Evolutionary conservation across 2,113 vertebrate genomes (phyloP).

Genomic region (Talpa occidentalis): DNA sequence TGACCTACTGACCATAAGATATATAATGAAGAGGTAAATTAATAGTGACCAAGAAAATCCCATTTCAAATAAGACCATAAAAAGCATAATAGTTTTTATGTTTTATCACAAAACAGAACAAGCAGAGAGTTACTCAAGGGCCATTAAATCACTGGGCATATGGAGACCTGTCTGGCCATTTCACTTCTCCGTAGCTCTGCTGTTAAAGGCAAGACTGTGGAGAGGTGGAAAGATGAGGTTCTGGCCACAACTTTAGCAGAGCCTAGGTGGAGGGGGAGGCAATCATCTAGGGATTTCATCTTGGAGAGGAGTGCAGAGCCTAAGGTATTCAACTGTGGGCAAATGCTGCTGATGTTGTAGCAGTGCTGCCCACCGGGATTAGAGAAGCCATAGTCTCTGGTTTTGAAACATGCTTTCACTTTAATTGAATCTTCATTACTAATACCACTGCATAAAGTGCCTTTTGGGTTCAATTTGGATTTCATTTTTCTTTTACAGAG

Average conservation of each 20-base stretch:
- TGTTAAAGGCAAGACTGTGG: neutral
- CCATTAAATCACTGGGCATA: neutral
- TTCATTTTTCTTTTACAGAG: constrained; percentile 74
- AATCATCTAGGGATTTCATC: neutral
- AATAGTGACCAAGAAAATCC: neutral
- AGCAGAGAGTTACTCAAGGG: neutral
- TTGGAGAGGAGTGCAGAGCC: neutral
- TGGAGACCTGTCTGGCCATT: neutral
- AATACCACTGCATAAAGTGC: neutral
- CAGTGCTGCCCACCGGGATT: neutral
- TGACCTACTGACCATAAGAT: neutral
- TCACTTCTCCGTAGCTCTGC: neutral
- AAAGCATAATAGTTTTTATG: neutral
- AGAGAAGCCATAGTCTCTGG: neutral
- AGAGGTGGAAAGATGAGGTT: neutral
- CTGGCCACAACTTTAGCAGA: neutral
- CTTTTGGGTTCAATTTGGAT: neutral
- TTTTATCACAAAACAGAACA: neutral
- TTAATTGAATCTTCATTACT: neutral
- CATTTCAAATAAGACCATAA: neutral
- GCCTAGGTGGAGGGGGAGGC: neutral
- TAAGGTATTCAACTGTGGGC: neutral
- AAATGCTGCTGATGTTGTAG: neutral
- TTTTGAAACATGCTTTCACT: neutral
- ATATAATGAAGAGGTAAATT: neutral